Base-by-base conservation (phyloP, 2,888 invertebrate genomes). In the Magallana nippona region DNA sequence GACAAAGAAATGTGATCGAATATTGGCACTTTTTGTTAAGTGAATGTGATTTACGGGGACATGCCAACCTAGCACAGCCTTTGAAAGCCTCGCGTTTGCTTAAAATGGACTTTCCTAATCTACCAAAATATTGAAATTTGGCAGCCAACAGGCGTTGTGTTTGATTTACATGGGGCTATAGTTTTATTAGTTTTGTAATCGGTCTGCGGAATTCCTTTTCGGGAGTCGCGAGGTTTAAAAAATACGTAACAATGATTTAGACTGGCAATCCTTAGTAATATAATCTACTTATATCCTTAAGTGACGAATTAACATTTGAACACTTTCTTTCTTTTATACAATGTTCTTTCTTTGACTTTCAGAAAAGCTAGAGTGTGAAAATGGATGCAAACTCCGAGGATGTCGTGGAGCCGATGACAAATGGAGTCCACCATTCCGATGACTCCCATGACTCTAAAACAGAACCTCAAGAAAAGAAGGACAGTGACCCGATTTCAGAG, bases 401-500 rank as follows among this genome's bases (percentile, higher is more conserved):
- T 13, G 27, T 71, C 32, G 11, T 32, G 15, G 32, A 19, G 22
- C 71, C 71, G 19, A 27, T 71, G 17, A 71, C 71, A 11, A 71
- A 71, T 71, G 71, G 71, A 15, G 71, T 71, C 8, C 27, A 71
- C 32, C 71, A 71, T 27, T 71, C 71, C 15, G 71, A 71, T 3
- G 22, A 71, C 32, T 27, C 27, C 27, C 32, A 71, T 3, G 22
- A 71, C 32, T 27, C 27, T 13, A 71, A 22, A 1, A 22, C 32
- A 27, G 71, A 71, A 71, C 22, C 27, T 10, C 32, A 11, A 57
- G 58, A 80, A 56, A 11, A 80, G 22, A 80, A 19, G 22, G 17
- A 71, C 2, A 44, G 87, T 22, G 88, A 89, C n/a, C 85, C 89
- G 60, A 88, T 88, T n/a, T 83, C 84, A 13, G 58, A 87, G 2